Conservation (phyloP, 2,888 invertebrate species). For the Apamea anceps region DNA sequence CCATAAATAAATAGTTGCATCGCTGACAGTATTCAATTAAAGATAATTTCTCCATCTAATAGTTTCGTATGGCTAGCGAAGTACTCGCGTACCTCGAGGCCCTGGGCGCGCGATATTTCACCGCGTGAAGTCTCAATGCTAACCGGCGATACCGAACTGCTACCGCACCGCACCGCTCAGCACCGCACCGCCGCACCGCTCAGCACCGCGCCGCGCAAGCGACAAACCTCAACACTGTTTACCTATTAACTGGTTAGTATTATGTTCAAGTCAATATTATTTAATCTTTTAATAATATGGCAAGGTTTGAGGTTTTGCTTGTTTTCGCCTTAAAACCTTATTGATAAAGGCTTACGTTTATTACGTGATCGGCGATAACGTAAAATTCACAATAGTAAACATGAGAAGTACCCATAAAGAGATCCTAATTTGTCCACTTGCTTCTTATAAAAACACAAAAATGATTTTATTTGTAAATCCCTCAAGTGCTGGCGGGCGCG, state of each 20-base stretch:
- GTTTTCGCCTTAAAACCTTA: constrained; percentile 17
- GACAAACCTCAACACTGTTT: constrained; percentile 45
- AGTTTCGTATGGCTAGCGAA: constrained; percentile 50
- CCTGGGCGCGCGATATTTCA: constrained; percentile 69
- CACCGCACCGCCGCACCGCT: constrained; percentile 45
- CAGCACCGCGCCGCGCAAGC: constrained; percentile 32
- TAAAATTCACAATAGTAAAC: not conserved
- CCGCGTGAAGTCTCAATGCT: constrained; percentile 77
- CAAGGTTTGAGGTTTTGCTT: constrained; percentile 28
- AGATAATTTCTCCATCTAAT: constrained; percentile 60
- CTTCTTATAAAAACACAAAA: no score
- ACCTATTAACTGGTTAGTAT: constrained; percentile 47
- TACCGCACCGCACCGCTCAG: constrained; percentile 64
- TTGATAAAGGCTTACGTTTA: constrained; percentile 1
- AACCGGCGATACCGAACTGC: constrained; percentile 64
- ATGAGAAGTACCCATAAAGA: no score
- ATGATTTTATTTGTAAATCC: not conserved
- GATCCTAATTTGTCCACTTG: not conserved
- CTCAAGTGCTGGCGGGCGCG: not conserved
- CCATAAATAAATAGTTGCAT: constrained; percentile 55
- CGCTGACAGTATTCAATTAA: constrained; percentile 61
- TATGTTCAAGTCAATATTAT: constrained; percentile 51
- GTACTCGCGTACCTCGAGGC: constrained; percentile 52
- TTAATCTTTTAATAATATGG: constrained; percentile 40
- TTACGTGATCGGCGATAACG: not conserved